Evolutionary conservation across 2,888 invertebrate genomes (phyloP).

Genomic region (Tetragonula carbonaria): DNA sequence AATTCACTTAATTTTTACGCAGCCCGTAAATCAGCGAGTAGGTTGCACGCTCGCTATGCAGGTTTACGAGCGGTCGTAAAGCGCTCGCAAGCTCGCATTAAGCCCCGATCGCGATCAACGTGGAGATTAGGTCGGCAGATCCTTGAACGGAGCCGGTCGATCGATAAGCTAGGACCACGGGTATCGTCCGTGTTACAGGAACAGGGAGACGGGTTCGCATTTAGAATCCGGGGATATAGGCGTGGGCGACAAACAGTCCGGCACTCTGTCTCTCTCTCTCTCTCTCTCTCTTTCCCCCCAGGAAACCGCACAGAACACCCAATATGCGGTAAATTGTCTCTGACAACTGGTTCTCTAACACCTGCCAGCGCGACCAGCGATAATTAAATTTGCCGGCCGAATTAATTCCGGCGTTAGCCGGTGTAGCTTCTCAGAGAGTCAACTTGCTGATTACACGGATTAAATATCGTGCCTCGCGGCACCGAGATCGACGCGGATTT

Average conservation of each 20-base stretch:
- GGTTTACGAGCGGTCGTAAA: conserved; percentile 57
- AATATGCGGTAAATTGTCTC: conserved; percentile 60
- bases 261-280: not conserved
- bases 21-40: conserved; percentile 32
- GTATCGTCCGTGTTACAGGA: conserved; percentile 37
- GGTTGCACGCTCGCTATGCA: conserved; percentile 33
- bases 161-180: conserved; percentile 56
- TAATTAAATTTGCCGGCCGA: conserved; percentile 60
- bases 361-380: conserved; percentile 50
- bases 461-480: conserved; percentile 33
- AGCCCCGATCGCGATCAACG: conserved; percentile 56
- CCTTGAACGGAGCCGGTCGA: conserved; percentile 51
- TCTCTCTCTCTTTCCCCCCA: conserved; percentile 13
- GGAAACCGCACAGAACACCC: conserved; percentile 53
- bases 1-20: conserved; percentile 40
- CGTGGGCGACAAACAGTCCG: conserved; percentile 55
- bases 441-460: conserved; percentile 44
- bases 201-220: conserved; percentile 44
- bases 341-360: conserved; percentile 62
- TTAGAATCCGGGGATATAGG: conserved; percentile 50
- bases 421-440: conserved; percentile 41
- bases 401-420: conserved; percentile 53
- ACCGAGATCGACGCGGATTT: conserved; percentile 7
- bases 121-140: conserved; percentile 60
- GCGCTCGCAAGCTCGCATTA: conserved; percentile 47